Evolutionary conservation across 2,797 vertebrate genomes (phyloP).

Genomic region (Dendrocincla fuliginosa): DNA sequence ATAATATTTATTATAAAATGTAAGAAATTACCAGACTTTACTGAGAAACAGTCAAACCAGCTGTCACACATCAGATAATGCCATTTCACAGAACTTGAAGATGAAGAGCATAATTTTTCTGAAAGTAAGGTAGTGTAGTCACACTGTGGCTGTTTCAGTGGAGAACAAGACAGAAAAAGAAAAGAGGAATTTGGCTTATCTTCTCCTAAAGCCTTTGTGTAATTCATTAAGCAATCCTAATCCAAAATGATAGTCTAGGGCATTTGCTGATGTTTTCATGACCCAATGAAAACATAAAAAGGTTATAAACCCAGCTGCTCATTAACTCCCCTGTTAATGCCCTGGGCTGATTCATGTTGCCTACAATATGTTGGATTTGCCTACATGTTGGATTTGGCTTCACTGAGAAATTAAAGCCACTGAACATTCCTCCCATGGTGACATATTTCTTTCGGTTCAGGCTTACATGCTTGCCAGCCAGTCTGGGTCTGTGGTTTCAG

Average conservation of each 20-base stretch:
- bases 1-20: neutral
- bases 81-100: neutral
- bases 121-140: neutral
- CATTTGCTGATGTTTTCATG: neutral
- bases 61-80: neutral
- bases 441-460: neutral
- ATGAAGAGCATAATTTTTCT: neutral
- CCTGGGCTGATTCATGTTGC: neutral
- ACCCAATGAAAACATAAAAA: neutral
- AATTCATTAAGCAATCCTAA: neutral
- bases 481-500: neutral
- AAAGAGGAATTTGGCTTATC: neutral
- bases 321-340: neutral
- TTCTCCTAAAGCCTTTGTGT: neutral
- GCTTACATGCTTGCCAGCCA: neutral
- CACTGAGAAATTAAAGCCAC: neutral
- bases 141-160: neutral
- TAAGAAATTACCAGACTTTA: neutral
- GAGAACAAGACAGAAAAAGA: neutral
- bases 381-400: neutral
- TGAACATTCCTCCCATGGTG: neutral
- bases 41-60: neutral
- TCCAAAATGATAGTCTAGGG: neutral
- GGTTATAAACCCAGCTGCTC: neutral
- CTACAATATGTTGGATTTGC: neutral